These are phyloP conservation scores for Apamea sordens DNA, from an alignment of 2,888 invertebrate species.

Conservation along the genomic window DNA sequence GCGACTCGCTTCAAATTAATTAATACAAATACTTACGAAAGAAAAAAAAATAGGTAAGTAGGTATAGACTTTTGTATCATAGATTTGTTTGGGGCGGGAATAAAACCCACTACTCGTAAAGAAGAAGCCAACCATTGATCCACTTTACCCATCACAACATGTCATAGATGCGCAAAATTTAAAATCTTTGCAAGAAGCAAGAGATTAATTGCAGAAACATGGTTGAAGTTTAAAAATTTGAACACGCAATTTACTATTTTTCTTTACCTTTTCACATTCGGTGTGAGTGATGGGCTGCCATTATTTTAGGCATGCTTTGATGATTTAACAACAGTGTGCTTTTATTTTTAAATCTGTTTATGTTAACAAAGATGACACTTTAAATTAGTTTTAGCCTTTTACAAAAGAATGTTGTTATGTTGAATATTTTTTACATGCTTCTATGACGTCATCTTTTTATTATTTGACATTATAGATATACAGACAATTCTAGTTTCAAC, in stretches of 20 bases:
- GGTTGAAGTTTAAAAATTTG: constrained; percentile 14
- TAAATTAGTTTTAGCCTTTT: constrained; percentile 18
- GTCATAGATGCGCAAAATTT: not conserved
- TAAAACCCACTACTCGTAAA: not conserved
- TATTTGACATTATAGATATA: not conserved
- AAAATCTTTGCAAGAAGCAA: not conserved
- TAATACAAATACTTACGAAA: too few species aligned
- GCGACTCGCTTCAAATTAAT: too few species aligned
- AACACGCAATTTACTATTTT: constrained; percentile 11
- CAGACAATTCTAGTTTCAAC: not conserved
- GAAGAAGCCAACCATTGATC: too few species aligned
- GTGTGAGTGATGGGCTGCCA: constrained; percentile 2
- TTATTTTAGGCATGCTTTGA: constrained; percentile 25
- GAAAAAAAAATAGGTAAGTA: too few species aligned
- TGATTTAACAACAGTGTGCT: not conserved
- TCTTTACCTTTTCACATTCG: constrained; percentile 15
- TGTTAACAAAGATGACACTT: constrained; percentile 3
- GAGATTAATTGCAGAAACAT: constrained; percentile 33
- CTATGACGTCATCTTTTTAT: not conserved
- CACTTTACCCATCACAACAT: not conserved
- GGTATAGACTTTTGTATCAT: not conserved
- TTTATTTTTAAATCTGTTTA: constrained; percentile 29
- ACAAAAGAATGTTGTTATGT: not conserved
- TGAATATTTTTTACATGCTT: not conserved
- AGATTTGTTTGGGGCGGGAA: not conserved